These are phyloP conservation scores for Gasteruption jaculator DNA, from an alignment of 2,888 invertebrate species.

Conservation along the genomic window DNA sequence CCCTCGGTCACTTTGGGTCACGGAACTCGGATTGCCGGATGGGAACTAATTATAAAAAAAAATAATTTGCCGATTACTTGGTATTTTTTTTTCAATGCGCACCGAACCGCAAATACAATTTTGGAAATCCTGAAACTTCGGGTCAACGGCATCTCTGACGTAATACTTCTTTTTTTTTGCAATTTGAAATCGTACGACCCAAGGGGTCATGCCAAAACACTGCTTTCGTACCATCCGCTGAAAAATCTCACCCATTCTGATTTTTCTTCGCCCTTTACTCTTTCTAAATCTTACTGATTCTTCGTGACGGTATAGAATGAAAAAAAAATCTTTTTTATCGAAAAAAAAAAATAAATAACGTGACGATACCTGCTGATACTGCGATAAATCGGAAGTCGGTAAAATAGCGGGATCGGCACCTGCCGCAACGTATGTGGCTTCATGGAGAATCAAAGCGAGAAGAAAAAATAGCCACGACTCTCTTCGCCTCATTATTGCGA, in stretches of 20 bases:
- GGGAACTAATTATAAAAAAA: no score
- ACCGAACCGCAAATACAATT: no score
- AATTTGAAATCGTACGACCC: no score
- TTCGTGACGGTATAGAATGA: no score
- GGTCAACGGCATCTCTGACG: no score
- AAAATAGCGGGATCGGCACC: slow-evolving; percentile 38
- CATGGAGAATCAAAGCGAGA: slow-evolving; percentile 28
- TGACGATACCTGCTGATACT: slow-evolving; percentile 37
- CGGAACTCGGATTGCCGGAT: no score
- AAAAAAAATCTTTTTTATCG: neutral
- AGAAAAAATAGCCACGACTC: slow-evolving; percentile 31
- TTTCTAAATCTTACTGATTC: neutral
- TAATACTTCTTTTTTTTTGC: no score
- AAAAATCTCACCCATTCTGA: slow-evolving; percentile 15
- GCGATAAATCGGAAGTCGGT: slow-evolving; percentile 25
- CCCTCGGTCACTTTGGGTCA: no score
- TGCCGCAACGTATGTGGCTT: slow-evolving; percentile 25
- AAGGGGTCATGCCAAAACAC: no score
- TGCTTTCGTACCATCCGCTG: slow-evolving; percentile 13
- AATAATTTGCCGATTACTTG: no score
- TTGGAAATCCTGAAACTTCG: no score
- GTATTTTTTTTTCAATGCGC: no score
- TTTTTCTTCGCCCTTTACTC: slow-evolving; percentile 7
- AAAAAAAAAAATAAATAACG: slow-evolving; percentile 17
- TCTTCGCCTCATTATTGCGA: slow-evolving; percentile 33